Evolutionary conservation across 2,888 invertebrate species (phyloP).

Genomic region (Phengaris arion): DNA sequence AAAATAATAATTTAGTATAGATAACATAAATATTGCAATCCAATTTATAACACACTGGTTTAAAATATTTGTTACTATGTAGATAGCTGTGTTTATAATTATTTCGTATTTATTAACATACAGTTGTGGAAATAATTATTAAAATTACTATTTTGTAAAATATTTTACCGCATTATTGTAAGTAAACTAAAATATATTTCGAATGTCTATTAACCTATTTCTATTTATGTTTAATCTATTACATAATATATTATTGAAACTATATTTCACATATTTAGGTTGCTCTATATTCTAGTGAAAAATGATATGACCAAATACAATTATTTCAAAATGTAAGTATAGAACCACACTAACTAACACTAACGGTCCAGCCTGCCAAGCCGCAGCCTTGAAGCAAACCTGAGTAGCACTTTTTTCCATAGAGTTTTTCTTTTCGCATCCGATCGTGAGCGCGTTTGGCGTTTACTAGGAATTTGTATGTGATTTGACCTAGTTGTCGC

Average conservation of each 20-base stretch:
- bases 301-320: background rate
- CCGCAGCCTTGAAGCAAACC: too few relatives aligned
- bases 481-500: too few relatives aligned
- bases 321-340: too few relatives aligned
- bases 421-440: too few relatives aligned
- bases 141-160: conserved; percentile 30
- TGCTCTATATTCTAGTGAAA: background rate
- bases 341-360: too few relatives aligned
- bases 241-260: background rate
- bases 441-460: too few relatives aligned
- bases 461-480: too few relatives aligned
- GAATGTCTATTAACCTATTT: background rate
- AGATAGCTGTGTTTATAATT: background rate
- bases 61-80: background rate
- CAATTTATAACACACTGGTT: background rate
- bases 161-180: conserved; percentile 2
- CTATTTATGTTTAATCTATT: conserved; percentile 1
- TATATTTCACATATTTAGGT: background rate
- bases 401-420: too few relatives aligned
- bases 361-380: too few relatives aligned
- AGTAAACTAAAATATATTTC: background rate
- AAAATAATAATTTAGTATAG: background rate
- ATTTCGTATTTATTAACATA: conserved; percentile 13
- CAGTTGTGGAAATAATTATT: conserved; percentile 21
- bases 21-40: background rate